Conservation (phyloP, 2,113 vertebrate genomes). For the Onychostruthus taczanowskii region DNA sequence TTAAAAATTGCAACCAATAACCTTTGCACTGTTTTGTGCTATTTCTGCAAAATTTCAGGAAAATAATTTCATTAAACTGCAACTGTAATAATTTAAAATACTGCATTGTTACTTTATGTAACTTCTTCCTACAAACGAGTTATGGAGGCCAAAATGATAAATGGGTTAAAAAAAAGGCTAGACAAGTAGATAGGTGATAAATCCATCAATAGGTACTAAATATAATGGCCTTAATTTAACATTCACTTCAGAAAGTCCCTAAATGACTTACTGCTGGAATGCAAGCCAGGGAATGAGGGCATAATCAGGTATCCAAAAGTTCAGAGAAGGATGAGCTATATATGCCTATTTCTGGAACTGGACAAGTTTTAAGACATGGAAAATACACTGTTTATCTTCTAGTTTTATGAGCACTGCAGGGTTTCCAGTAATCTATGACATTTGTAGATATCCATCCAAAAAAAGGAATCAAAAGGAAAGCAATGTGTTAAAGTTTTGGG, state of each 20-base stretch:
- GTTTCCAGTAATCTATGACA: background rate
- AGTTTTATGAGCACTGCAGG: background rate
- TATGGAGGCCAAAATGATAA: background rate
- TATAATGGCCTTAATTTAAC: conserved; percentile 33
- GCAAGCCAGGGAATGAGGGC: background rate
- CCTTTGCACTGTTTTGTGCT: background rate
- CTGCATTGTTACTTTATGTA: background rate
- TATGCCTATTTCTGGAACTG: background rate
- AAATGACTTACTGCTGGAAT: background rate
- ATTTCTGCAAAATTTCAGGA: background rate
- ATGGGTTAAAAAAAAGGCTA: background rate
- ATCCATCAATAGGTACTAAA: background rate
- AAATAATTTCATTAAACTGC: background rate
- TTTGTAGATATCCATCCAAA: background rate
- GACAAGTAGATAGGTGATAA: conserved; percentile 1
- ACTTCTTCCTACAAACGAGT: background rate
- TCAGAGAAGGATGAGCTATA: background rate
- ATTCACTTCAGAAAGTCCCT: background rate
- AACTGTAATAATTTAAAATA: background rate
- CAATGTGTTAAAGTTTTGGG: background rate
- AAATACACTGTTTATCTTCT: background rate
- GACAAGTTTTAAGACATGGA: background rate
- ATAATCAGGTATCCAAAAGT: background rate
- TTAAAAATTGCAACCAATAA: background rate
- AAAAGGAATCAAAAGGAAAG: conserved; percentile 16